Evolutionary conservation across 37 sponge, comb jelly and placozoan genomes (phyloP).

Genomic region (Theonella swinhoei): DNA sequence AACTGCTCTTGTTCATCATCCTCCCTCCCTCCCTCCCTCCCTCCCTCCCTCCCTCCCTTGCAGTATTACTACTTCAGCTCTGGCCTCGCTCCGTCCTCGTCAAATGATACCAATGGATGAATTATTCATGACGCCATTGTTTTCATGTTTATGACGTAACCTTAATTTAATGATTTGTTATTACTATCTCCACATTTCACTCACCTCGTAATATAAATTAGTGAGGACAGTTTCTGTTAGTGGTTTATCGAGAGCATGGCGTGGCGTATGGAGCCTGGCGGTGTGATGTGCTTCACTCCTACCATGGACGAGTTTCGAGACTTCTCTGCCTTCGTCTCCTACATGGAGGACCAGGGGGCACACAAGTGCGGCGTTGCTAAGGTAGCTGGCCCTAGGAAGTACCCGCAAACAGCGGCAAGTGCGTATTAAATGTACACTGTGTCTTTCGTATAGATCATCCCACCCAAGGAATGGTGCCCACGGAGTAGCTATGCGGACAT

Average conservation of each 20-base stretch:
- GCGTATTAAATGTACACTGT: neutral
- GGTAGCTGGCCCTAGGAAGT: constrained; percentile 40
- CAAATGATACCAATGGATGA: neutral
- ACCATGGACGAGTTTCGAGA: constrained; percentile 94
- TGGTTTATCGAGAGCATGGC: constrained; percentile 1
- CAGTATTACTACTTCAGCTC: constrained; percentile 47
- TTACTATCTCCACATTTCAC: neutral
- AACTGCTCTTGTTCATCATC: neutral
- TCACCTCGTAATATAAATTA: too few species aligned
- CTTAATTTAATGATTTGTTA: neutral
- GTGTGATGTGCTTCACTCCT: constrained; percentile 95
- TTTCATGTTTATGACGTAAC: neutral
- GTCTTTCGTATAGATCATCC: constrained; percentile 68
- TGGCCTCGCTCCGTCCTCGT: neutral
- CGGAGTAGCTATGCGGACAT: constrained; percentile 59
- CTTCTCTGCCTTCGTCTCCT: constrained; percentile 80
- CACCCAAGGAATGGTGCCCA: constrained; percentile 89
- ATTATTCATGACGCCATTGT: neutral
- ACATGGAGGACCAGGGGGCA: constrained; percentile 96
- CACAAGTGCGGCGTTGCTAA: constrained; percentile 91
- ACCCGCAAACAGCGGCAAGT: neutral
- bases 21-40: too few species aligned
- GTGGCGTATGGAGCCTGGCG: constrained; percentile 55
- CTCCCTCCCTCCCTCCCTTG: too few species aligned
- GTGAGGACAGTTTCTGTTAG: too few species aligned